phyloP scores from a whole-genome alignment of 1,140 invertebrate species.

The Drosophila willistoni region DNA sequence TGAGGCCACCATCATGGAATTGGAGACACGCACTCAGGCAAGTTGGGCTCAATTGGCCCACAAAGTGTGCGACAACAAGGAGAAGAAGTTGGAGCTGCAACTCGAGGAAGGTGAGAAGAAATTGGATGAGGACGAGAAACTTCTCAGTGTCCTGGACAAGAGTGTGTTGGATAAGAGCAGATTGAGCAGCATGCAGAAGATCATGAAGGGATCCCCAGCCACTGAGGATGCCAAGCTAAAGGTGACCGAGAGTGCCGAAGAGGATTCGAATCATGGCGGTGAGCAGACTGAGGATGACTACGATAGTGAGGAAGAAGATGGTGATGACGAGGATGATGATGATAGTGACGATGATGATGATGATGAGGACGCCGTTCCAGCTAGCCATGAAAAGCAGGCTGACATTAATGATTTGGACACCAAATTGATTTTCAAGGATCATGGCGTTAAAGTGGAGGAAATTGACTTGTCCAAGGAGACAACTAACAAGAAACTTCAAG shows the following conservation, averaged over 20 bases:
- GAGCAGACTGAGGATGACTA: constrained; percentile 75
- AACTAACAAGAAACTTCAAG: constrained; percentile 62
- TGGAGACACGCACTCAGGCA: constrained; percentile 47
- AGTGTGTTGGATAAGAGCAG: constrained; percentile 69
- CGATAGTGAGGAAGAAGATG: constrained; percentile 66
- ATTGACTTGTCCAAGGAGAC: constrained; percentile 83
- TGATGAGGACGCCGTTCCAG: constrained; percentile 52
- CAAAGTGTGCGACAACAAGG: constrained; percentile 67
- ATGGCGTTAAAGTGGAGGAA: constrained; percentile 66
- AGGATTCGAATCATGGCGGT: constrained; percentile 79
- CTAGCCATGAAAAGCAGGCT: constrained; percentile 62
- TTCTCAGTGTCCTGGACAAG: constrained; percentile 71
- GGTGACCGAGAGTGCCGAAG: constrained; percentile 82
- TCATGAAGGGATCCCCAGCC: constrained; percentile 83
- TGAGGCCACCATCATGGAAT: constrained; percentile 36
- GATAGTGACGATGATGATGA: constrained; percentile 46
- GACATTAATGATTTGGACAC: constrained; percentile 41
- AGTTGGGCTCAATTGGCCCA: constrained; percentile 71
- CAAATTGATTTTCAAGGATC: constrained; percentile 51
- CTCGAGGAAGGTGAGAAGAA: constrained; percentile 82
- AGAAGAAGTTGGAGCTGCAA: constrained; percentile 72
- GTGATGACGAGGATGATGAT: constrained; percentile 60
- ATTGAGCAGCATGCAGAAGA: constrained; percentile 80
- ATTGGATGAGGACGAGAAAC: constrained; percentile 81
- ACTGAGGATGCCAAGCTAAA: constrained; percentile 69